Evolutionary conservation across 2,797 vertebrate genomes (phyloP), one percentile per base, ranked within the genome.

Genomic region (Pseudochromis fuscus): DNA sequence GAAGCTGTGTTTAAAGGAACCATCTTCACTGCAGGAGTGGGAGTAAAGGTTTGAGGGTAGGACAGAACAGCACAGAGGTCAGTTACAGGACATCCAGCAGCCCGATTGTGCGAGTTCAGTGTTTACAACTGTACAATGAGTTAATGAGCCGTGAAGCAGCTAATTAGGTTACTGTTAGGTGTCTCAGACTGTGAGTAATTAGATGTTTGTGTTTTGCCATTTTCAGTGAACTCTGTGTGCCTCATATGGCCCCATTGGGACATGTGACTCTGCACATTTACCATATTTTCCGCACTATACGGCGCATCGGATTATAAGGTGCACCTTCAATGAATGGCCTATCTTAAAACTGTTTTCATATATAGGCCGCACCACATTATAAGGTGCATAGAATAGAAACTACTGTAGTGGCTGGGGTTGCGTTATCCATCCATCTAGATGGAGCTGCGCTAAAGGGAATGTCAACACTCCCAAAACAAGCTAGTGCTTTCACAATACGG

Each of bases 91-190:
- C 58, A 62, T n/a, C 1, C 3, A 52, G 11, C 7, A 27, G 30
- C n/a, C 11, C 44, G 3, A 57, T 30, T 16, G 19, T 50, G 16
- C 38, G 33, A 37, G 46, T 72, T 35, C 8, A 11, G n/a, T 27
- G 27, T 77, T 65, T 61, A 52, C 31, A 72, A 3, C 63, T 52
- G 46, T 42, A 2, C 46, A 66, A 24, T 45, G 1, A 66, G 38
- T 37, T 48, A 60, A 67, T 64, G 52, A 45, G 25, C 46, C 35
- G 23, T n/a, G 57, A 45, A 84, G 44, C 37, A 38, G 10, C 45
- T 57, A 56, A 83, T 78, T 15, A 44, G 23, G 71, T 81, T 67
- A 62, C 28, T 12, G 9, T 71, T 64, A 58, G n/a, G 53, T 67
- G 35, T 63, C 21, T 71, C 46, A 61, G 71, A 57, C 59, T 66